Conservation (phyloP, 2,797 vertebrate species). For the Odontamblyopus lacepedii region DNA sequence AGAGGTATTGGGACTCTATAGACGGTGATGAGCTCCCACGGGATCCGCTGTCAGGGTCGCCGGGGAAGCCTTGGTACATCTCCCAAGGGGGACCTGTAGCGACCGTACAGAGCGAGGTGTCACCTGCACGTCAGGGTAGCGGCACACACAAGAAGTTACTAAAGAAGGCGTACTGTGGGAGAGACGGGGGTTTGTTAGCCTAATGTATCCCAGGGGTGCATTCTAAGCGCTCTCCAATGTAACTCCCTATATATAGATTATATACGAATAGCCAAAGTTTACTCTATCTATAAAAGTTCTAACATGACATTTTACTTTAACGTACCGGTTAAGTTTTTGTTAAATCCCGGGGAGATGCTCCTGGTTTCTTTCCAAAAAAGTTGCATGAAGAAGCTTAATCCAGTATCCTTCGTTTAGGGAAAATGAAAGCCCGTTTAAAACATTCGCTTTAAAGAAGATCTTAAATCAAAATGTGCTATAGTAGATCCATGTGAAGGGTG, state of each 20-base stretch:
- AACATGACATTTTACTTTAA: not conserved
- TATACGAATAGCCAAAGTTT: not conserved
- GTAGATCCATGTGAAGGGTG: constrained; percentile 76
- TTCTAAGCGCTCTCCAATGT: constrained; percentile 19
- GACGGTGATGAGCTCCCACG: constrained; percentile 94
- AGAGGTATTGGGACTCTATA: constrained; percentile 93
- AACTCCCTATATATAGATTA: not conserved
- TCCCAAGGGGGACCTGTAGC: constrained; percentile 82
- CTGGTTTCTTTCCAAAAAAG: constrained; percentile 82
- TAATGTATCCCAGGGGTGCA: not conserved
- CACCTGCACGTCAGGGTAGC: constrained; percentile 66
- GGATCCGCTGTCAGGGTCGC: constrained; percentile 92
- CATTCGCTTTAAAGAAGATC: constrained; percentile 47
- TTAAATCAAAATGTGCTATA: constrained; percentile 32
- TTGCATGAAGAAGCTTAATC: constrained; percentile 84
- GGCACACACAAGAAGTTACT: constrained; percentile 52
- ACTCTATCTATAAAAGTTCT: not conserved
- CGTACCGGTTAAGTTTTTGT: constrained; percentile 71
- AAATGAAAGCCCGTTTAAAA: constrained; percentile 48
- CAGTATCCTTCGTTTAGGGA: constrained; percentile 61
- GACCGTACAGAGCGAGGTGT: constrained; percentile 63
- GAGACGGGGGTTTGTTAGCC: constrained; percentile 34
- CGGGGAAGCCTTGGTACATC: constrained; percentile 97
- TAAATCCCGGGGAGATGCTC: constrained; percentile 67
- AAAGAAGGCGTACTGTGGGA: constrained; percentile 24